These are phyloP conservation scores for Ahaetulla prasina DNA, from an alignment of 2,113 vertebrate species.

Conservation along the genomic window DNA sequence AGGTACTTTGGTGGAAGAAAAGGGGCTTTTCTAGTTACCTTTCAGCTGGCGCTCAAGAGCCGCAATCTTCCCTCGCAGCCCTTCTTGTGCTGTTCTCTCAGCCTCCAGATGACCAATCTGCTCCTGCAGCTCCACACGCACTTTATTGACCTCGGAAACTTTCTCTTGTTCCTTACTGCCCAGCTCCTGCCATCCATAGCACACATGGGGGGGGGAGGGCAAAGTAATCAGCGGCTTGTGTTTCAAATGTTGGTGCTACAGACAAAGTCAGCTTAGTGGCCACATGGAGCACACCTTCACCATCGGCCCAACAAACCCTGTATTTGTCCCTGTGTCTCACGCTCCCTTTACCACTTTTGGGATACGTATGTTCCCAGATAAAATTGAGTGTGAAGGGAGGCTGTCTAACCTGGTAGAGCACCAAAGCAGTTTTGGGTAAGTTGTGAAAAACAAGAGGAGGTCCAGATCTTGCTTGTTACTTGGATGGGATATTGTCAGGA, in stretches of 20 bases:
- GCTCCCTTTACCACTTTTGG: not conserved
- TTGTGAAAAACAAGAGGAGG: not conserved
- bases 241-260: not conserved
- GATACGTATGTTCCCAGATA: not conserved
- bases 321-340: not conserved
- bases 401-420: not conserved
- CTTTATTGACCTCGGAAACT: slow-evolving; percentile 77
- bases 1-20: not conserved
- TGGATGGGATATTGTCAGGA: not conserved
- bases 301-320: not conserved
- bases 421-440: not conserved
- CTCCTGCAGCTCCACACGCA: slow-evolving; percentile 86
- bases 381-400: not conserved
- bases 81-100: slow-evolving; percentile 76
- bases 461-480: not conserved
- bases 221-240: not conserved
- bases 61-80: slow-evolving; percentile 81
- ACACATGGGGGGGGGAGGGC: not conserved
- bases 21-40: slow-evolving; percentile 63
- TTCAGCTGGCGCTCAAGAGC: slow-evolving; percentile 89
- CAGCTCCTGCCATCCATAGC: slow-evolving; percentile 74
- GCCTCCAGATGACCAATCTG: slow-evolving; percentile 85
- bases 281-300: not conserved
- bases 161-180: slow-evolving; percentile 86
- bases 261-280: too few species aligned